Conservation (phyloP, 2,113 vertebrate genomes). For the Arizona elegans region DNA sequence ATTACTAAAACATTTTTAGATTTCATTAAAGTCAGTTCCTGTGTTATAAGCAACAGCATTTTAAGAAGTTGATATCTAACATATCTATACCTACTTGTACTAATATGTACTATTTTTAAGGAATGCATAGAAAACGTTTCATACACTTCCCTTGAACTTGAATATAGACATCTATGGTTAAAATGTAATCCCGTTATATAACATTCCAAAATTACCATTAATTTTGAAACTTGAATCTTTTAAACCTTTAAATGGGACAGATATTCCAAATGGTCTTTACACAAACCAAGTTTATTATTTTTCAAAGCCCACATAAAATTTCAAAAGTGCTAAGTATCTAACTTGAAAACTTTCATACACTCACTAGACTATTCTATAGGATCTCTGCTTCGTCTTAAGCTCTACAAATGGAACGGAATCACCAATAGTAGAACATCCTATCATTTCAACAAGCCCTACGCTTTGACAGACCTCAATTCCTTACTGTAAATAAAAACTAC, state of each 20-base stretch:
- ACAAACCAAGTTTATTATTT: background rate
- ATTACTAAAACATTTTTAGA: fast-evolving
- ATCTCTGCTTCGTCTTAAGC: background rate
- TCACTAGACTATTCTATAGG: background rate
- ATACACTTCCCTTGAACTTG: background rate
- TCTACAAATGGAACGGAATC: background rate
- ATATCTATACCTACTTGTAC: constrained; percentile 49
- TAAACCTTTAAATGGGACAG: background rate
- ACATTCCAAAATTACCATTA: background rate
- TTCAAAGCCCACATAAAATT: background rate
- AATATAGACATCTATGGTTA: constrained; percentile 31
- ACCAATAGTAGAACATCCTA: background rate
- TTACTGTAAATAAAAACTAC: background rate
- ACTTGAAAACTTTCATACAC: background rate
- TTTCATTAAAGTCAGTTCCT: background rate
- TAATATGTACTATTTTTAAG: constrained; percentile 62
- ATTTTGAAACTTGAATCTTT: background rate
- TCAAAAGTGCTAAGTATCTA: background rate
- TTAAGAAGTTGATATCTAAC: background rate
- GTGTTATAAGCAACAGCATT: constrained; percentile 1
- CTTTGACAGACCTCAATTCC: background rate
- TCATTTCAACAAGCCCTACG: background rate
- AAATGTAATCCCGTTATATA: constrained; percentile 45
- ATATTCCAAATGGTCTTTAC: background rate
- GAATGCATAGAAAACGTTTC: constrained; percentile 13